phyloP scores from a whole-genome alignment of 64 coral and sea anemone genomes.

The Pocillopora damicornis region DNA sequence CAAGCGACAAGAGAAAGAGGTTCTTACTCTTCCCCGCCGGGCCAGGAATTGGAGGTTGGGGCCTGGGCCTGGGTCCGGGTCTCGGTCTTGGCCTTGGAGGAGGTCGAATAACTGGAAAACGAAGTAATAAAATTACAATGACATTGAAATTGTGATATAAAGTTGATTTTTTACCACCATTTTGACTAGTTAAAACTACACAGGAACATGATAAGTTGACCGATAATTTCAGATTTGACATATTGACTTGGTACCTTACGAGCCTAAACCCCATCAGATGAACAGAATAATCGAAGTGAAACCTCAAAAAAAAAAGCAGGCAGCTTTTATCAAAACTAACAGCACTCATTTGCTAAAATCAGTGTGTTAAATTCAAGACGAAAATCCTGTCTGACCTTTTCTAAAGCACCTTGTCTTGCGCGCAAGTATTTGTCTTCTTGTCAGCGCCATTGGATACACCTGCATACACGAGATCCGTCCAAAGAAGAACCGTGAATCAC shows the following conservation, averaged over 20 bases:
- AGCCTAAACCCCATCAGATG: too few relatives aligned
- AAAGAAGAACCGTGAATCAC: conserved; percentile 53
- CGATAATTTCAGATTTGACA: too few relatives aligned
- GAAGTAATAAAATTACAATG: too few relatives aligned
- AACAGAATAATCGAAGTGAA: too few relatives aligned
- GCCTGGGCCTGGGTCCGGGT: background rate
- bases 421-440: conserved; percentile 41
- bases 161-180: too few relatives aligned
- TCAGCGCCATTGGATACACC: conserved; percentile 49
- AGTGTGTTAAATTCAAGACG: background rate
- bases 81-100: conserved; percentile 1
- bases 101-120: conserved; percentile 26
- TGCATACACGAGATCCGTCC: conserved; percentile 72
- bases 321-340: too few relatives aligned
- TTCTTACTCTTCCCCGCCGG: conserved; percentile 32
- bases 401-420: conserved; percentile 47
- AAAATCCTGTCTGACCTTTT: conserved; percentile 32
- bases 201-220: too few relatives aligned
- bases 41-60: background rate
- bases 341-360: background rate
- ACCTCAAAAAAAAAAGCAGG: too few relatives aligned
- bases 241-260: too few relatives aligned
- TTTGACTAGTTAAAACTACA: too few relatives aligned
- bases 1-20: background rate
- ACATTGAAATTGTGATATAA: background rate